Evolutionary conservation across 2,888 invertebrate species (phyloP), one percentile per base, ranked within the genome.

Genomic region (Plagodis dolabraria): DNA sequence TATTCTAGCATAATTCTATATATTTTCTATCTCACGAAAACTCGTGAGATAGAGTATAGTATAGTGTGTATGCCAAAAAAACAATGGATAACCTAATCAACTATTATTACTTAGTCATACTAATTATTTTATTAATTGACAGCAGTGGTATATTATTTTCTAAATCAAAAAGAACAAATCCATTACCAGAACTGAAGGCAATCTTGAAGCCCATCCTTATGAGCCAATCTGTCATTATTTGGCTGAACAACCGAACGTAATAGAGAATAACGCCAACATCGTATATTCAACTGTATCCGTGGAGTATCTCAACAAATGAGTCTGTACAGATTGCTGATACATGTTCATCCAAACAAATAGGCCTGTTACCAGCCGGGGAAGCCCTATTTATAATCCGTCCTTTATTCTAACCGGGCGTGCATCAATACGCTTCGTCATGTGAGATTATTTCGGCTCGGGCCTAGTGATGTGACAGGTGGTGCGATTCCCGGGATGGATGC

Each of bases 351-450:
- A 53, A 57, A 65, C 64, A 64, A 64, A 65, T 65, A 65, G 65
- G 60, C 50, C 45, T 64, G 68, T 66, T 66, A 57, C 64, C 63
- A 63, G 59, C 57, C 63, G 54, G 46, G 55, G 57, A 53, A 44
- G 48, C 53, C 60, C 47, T 67, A 65, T 68, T 65, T 69, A 70
- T 60, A 71, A 71, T 68, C 60, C 57, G 57, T 50, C 46, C 53
- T 62, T 67, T 75, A 68, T 66, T 66, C 63, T 66, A 66, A 64
- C 64, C 57, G 62, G 57, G 50, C 58, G 56, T 61, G 68, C 65
- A 73, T 76, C 71, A 65, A 71, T 72, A 67, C 60, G 69, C 68
- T 53, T 68, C 67, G 68, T 72, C 69, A 72, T 71, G 63, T 64
- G 64, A 67, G 74, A 73, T 72, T 77, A 76, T 78, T 76, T 76